These are phyloP conservation scores for Xerus rutilus DNA, from an alignment of 2,797 vertebrate genomes.

Conservation along the genomic window DNA sequence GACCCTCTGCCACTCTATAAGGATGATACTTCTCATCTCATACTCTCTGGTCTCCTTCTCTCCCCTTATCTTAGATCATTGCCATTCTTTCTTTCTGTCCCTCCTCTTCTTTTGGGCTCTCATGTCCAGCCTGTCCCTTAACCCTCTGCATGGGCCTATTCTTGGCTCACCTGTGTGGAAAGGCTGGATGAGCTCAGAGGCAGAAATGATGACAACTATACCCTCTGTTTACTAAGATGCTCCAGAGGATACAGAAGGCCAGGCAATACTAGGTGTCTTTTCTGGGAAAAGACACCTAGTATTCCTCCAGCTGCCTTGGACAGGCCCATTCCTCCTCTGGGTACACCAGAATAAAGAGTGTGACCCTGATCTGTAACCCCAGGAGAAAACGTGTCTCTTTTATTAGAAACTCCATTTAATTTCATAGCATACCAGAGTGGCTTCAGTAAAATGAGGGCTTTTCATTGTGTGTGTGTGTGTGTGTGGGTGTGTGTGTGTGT, in stretches of 20 bases:
- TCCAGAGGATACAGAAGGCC: background rate
- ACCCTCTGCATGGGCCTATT: background rate
- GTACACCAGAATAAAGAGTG: background rate
- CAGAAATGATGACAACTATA: background rate
- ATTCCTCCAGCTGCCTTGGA: background rate
- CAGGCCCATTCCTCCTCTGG: background rate
- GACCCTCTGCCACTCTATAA: background rate
- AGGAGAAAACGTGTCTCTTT: background rate
- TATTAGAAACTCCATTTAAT: constrained; percentile 22
- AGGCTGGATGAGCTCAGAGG: background rate
- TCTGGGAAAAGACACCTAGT: background rate
- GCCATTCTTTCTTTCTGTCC: background rate
- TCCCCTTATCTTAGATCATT: background rate
- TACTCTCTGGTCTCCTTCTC: background rate
- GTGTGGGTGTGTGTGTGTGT: background rate
- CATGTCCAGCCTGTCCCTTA: rapidly evolving
- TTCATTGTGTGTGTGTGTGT: background rate
- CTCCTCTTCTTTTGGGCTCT: background rate
- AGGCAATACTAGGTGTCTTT: too few relatives aligned
- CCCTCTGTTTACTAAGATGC: background rate
- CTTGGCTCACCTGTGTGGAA: background rate
- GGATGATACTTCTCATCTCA: background rate
- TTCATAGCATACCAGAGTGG: background rate
- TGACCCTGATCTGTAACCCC: background rate
- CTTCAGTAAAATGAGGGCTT: background rate